phyloP scores from a whole-genome alignment of 2,113 vertebrate species.

The Hippocampus comes region DNA sequence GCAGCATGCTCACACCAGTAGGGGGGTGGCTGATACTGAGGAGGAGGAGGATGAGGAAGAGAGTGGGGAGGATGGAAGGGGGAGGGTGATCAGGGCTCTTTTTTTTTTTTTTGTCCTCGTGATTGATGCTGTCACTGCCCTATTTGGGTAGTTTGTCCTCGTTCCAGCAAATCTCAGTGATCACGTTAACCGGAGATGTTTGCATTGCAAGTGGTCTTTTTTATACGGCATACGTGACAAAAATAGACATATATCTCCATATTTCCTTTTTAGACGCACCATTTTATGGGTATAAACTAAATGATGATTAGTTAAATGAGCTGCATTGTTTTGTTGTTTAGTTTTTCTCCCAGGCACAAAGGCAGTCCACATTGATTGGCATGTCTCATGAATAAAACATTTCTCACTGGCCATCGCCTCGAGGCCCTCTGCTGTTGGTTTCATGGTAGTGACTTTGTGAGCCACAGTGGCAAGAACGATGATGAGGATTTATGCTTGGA shows the following conservation, averaged over 20 bases:
- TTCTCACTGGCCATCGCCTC: slow-evolving; percentile 52
- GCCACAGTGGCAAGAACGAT: slow-evolving; percentile 27
- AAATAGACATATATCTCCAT: not conserved
- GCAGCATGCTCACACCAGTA: slow-evolving; percentile 24
- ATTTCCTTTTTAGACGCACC: not conserved
- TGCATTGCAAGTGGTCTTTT: not conserved
- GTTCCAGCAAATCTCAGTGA: not conserved
- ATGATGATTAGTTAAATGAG: not conserved
- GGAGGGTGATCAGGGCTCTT: slow-evolving; percentile 21
- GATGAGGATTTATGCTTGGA: slow-evolving; percentile 10
- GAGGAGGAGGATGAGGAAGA: not conserved
- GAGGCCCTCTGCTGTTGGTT: slow-evolving; percentile 61
- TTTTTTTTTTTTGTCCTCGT: slow-evolving; percentile 22
- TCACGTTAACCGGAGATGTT: not conserved
- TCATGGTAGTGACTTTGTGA: slow-evolving; percentile 26
- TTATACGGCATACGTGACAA: not conserved
- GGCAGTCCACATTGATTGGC: slow-evolving; percentile 20
- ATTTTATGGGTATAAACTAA: not conserved
- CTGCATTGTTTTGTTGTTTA: slow-evolving; percentile 16
- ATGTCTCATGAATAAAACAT: slow-evolving; percentile 60
- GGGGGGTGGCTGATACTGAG: slow-evolving; percentile 20
- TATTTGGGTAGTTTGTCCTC: not conserved
- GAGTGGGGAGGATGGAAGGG: slow-evolving; percentile 22
- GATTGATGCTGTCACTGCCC: not conserved
- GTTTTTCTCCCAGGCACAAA: slow-evolving; percentile 11